Conservation (phyloP, 2,888 invertebrate species). For the Ypsolopha scabrella region DNA sequence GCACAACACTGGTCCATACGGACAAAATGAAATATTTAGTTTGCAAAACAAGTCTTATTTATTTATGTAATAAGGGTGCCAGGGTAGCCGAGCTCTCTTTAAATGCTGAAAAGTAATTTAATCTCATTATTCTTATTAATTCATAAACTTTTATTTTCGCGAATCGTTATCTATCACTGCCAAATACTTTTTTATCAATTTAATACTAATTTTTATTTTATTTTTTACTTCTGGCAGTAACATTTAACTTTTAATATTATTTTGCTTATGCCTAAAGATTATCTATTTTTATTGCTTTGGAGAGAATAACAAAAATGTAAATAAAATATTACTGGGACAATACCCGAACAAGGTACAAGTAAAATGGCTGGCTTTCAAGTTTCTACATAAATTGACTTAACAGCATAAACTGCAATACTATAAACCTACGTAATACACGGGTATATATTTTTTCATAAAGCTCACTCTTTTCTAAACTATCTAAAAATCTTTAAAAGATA, state of each 20-base stretch:
- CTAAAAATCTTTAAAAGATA: slow-evolving; percentile 64
- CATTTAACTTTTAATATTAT: slow-evolving; percentile 37
- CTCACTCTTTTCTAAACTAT: slow-evolving; percentile 65
- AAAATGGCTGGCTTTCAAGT: slow-evolving; percentile 51
- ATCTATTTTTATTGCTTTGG: slow-evolving; percentile 59
- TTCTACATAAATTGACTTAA: slow-evolving; percentile 45
- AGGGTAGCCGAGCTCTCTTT: slow-evolving; percentile 22
- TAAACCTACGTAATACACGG: slow-evolving; percentile 43
- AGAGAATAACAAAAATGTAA: slow-evolving; percentile 44
- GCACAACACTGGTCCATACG: not conserved
- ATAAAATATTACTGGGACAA: slow-evolving; percentile 36
- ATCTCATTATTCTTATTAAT: slow-evolving; percentile 32
- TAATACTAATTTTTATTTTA: slow-evolving; percentile 29
- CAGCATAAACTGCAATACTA: slow-evolving; percentile 34
- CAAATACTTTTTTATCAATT: slow-evolving; percentile 34
- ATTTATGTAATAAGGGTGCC: not conserved
- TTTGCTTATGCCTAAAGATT: slow-evolving; percentile 51
- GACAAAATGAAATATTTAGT: not conserved
- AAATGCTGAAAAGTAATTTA: slow-evolving; percentile 57
- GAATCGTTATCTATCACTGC: slow-evolving; percentile 42
- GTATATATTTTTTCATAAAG: slow-evolving; percentile 55
- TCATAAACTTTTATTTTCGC: slow-evolving; percentile 24
- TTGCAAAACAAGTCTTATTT: not conserved
- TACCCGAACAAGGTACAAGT: slow-evolving; percentile 47
- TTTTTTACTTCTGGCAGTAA: slow-evolving; percentile 48